phyloP scores from a whole-genome alignment of 2,888 invertebrate genomes.

The Thecocarcelia acutangulata region DNA sequence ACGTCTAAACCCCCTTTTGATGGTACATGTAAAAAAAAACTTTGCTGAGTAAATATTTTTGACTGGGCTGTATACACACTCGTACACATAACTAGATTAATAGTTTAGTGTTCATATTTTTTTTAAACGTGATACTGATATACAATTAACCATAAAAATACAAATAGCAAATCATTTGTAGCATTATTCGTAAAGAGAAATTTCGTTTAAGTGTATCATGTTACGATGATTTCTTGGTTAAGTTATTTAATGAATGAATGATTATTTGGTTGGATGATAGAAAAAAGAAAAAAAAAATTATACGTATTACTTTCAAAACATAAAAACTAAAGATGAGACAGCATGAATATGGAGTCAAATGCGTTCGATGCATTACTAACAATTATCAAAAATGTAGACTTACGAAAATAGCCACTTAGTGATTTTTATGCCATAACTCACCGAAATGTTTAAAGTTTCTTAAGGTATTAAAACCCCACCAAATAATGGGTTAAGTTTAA shows the following conservation, averaged over 20 bases:
- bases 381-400: not conserved
- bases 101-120: conserved; percentile 4
- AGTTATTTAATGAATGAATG: not conserved
- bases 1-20: too few relatives aligned
- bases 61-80: too few relatives aligned
- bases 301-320: conserved; percentile 53
- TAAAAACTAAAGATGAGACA: conserved; percentile 40
- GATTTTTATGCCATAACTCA: too few relatives aligned
- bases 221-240: conserved; percentile 14
- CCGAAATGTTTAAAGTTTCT: too few relatives aligned
- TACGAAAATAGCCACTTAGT: not conserved
- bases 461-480: too few relatives aligned
- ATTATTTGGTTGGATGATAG: not conserved
- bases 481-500: too few relatives aligned
- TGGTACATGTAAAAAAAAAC: too few relatives aligned
- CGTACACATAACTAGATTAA: not conserved
- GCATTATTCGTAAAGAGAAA: conserved; percentile 34
- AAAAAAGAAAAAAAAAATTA: conserved; percentile 35
- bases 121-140: not conserved
- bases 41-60: too few relatives aligned
- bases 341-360: conserved; percentile 31
- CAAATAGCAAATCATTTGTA: conserved; percentile 26
- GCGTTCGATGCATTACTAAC: conserved; percentile 4
- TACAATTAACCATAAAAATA: not conserved
- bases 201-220: conserved; percentile 33